These are phyloP conservation scores for Hystrix brachyura DNA, from an alignment of 2,113 vertebrate species.

Conservation along the genomic window DNA sequence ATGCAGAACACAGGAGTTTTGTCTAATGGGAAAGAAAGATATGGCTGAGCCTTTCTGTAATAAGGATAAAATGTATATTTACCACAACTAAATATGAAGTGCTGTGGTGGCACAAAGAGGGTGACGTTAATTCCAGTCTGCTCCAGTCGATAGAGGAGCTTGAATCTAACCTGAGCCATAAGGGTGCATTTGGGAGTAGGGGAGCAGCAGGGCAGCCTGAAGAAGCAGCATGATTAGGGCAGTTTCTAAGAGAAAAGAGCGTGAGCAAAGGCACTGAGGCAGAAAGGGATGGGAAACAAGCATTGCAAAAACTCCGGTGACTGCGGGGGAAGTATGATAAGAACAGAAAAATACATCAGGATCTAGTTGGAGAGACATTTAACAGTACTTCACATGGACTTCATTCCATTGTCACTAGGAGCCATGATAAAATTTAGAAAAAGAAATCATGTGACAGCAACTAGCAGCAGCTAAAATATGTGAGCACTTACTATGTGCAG, in stretches of 20 bases:
- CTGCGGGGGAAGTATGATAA: background rate
- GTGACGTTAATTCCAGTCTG: background rate
- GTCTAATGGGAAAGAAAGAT: background rate
- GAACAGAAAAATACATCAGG: background rate
- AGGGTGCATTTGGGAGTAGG: background rate
- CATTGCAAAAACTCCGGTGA: background rate
- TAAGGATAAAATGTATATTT: background rate
- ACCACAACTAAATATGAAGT: background rate
- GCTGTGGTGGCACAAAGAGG: background rate
- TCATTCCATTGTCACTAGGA: background rate
- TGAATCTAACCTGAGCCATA: background rate
- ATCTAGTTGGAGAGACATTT: background rate
- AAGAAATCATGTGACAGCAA: background rate
- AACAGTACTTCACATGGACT: background rate
- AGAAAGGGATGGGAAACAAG: background rate
- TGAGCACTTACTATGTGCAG: background rate
- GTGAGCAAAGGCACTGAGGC: background rate
- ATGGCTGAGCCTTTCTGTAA: background rate
- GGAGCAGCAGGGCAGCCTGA: background rate
- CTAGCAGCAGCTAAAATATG: background rate
- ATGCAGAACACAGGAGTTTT: slow-evolving; percentile 43
- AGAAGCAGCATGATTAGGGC: background rate
- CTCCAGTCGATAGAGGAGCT: background rate
- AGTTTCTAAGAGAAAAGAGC: background rate
- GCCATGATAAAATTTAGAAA: background rate